Evolutionary conservation across 2,113 vertebrate genomes (phyloP).

Genomic region (Ptyas mucosa): DNA sequence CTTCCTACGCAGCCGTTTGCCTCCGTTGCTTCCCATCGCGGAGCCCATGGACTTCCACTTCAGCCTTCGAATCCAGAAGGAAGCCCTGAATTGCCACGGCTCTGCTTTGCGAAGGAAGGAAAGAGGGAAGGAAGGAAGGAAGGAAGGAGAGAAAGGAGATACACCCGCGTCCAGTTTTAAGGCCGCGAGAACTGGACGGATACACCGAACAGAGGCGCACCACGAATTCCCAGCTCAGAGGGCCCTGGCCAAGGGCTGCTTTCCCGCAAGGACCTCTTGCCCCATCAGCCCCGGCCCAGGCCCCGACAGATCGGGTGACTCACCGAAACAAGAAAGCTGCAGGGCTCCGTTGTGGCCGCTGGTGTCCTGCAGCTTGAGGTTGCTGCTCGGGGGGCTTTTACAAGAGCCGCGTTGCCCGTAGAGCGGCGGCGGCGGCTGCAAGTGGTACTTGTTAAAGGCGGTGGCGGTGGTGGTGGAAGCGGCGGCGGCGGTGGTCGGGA

Average conservation of each 20-base stretch:
- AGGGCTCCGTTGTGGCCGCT: conserved; percentile 82
- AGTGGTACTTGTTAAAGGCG: conserved; percentile 87
- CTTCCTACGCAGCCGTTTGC: background rate
- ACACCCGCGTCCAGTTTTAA: background rate
- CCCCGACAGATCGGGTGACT: conserved; percentile 58
- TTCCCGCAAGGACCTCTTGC: background rate
- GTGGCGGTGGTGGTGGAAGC: conserved; percentile 46
- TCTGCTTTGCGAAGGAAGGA: background rate
- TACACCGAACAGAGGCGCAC: background rate
- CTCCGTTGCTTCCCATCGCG: background rate
- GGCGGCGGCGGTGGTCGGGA: conserved; percentile 62
- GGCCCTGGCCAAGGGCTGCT: background rate
- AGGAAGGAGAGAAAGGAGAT: background rate
- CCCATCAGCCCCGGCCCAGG: background rate
- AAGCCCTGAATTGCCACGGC: background rate
- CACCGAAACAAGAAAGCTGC: conserved; percentile 87
- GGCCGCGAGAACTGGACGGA: background rate
- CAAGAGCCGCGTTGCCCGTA: conserved; percentile 87
- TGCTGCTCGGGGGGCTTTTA: conserved; percentile 87
- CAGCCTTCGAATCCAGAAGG: background rate
- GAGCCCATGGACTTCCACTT: background rate
- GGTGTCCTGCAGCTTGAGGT: conserved; percentile 83
- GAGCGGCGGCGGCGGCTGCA: conserved; percentile 68
- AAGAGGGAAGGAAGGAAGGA: too few relatives aligned
- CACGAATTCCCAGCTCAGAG: background rate